Evolutionary conservation across 2,888 invertebrate species (phyloP), one percentile per base, ranked within the genome.

Genomic region (Noctua comes): DNA sequence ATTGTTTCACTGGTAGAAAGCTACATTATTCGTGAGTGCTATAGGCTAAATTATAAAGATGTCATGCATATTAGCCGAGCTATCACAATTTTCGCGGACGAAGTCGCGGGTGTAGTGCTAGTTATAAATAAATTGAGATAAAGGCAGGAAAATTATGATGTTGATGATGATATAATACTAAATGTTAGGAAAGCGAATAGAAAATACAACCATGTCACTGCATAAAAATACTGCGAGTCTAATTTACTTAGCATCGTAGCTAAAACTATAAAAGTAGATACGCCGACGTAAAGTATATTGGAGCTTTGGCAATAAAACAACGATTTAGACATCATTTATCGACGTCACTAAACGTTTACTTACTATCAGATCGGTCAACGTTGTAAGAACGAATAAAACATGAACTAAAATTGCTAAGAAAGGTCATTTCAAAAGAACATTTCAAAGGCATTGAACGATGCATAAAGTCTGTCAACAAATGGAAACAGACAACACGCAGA

Each of bases 271-370:
- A 79, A 82, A 82, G 40, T 54, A 36, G 73, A 66, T 65, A 43
- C n/a, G 43, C n/a, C 36, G 31, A 68, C 74, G 65, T 82, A 77
- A 76, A 79, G 46, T 82, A 68, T 68, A 76, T 76, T 57, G 59
- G 21, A 74, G 59, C 54, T 13, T 5, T 54, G 21, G 36, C 73
- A 66, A 54, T 77, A 76, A 86, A 83, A 75, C n/a, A 57, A 64
- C 68, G 70, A 68, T 73, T 73, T 59, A 64, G 64, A 66, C 73
- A 66, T 66, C 27, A 62, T 79, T 83, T 74, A 80, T 64, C 69
- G 83, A 78, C 71, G 66, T 77, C 70, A 76, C 77, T 51, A 76
- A 76, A 74, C 48, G 40, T 75, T 86, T 76, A 71, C 46, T 77
- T 62, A 51, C 66, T 68, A 86, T 76, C 62, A 68, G 71, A 82